phyloP scores from a whole-genome alignment of 2,113 vertebrate genomes.

The Turdus rufiventris region DNA sequence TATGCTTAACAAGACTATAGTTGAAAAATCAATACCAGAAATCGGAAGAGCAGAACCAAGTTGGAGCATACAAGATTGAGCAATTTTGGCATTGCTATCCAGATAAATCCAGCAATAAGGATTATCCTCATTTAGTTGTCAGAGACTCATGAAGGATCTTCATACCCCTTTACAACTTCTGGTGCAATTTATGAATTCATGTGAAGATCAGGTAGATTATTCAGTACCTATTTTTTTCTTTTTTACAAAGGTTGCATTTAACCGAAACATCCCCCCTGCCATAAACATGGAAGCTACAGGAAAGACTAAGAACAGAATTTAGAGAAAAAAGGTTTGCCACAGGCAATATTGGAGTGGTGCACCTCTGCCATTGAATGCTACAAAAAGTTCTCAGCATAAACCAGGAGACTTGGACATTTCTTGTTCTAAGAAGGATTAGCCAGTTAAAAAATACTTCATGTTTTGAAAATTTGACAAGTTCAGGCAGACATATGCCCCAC shows the following conservation, averaged over 20 bases:
- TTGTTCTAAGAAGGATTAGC: background rate
- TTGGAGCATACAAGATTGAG: fast-evolving
- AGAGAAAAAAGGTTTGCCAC: background rate
- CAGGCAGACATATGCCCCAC: background rate
- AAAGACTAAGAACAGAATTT: background rate
- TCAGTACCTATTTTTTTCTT: background rate
- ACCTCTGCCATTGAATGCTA: background rate
- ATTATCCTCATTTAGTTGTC: background rate
- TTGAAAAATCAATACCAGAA: background rate
- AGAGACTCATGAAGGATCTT: background rate
- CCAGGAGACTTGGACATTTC: background rate
- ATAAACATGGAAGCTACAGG: background rate
- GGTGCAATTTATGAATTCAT: background rate
- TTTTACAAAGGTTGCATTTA: background rate
- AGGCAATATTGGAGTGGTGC: fast-evolving
- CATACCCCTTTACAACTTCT: background rate
- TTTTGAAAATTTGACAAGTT: background rate
- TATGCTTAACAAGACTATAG: background rate
- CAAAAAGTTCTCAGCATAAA: background rate
- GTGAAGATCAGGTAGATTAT: background rate
- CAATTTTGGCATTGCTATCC: background rate
- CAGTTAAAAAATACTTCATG: background rate
- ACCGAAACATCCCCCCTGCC: background rate
- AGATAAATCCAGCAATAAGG: background rate
- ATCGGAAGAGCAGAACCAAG: background rate